Conservation (phyloP, 2,888 invertebrate species). For the Disparrhopalites patrizii region DNA sequence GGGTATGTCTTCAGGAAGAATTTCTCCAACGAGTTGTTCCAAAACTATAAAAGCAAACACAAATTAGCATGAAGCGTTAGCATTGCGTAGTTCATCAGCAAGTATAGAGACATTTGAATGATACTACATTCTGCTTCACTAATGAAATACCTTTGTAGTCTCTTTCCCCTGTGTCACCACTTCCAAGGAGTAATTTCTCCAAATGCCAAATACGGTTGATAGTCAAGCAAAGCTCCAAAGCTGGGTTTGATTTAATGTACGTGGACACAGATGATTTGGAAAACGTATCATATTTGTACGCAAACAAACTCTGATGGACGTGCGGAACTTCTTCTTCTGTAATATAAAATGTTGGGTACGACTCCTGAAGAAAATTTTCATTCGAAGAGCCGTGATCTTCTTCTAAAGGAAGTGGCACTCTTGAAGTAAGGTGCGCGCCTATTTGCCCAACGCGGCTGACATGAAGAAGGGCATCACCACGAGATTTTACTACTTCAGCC, state of each 20-base stretch:
- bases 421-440: neutral
- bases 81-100: slow-evolving; percentile 15
- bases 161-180: slow-evolving; percentile 40
- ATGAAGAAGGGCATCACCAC: slow-evolving; percentile 30
- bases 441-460: slow-evolving; percentile 19
- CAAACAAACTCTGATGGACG: slow-evolving; percentile 32
- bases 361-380: slow-evolving; percentile 32
- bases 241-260: slow-evolving; percentile 31
- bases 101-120: neutral
- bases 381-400: slow-evolving; percentile 14
- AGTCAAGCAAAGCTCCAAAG: slow-evolving; percentile 36
- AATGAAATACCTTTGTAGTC: slow-evolving; percentile 49
- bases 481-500: slow-evolving; percentile 32
- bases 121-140: neutral
- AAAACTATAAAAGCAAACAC: slow-evolving; percentile 52
- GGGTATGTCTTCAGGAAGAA: slow-evolving; percentile 56
- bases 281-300: slow-evolving; percentile 38
- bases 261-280: slow-evolving; percentile 21
- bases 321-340: slow-evolving; percentile 30
- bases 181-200: slow-evolving; percentile 34
- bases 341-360: slow-evolving; percentile 36
- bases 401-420: neutral
- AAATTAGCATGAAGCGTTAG: neutral
- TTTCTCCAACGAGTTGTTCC: slow-evolving; percentile 54
- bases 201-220: slow-evolving; percentile 41